Conservation (phyloP, 1,140 invertebrate genomes). For the Agraylea sexmaculata region DNA sequence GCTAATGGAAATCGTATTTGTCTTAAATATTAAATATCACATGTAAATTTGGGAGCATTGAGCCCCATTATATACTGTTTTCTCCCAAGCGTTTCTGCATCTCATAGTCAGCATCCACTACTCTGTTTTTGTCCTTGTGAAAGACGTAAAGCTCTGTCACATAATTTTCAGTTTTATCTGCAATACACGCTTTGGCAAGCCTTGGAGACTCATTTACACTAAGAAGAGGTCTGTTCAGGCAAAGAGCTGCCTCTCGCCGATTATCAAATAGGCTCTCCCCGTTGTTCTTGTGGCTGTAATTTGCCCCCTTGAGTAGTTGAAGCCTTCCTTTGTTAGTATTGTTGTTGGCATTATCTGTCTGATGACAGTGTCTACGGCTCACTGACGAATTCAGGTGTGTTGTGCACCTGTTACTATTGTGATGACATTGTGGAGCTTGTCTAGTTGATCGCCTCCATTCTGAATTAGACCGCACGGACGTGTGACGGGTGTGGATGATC, state of each 20-base stretch:
- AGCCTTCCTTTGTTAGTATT: neutral
- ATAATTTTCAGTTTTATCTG: slow-evolving; percentile 2
- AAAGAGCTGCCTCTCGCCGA: slow-evolving; percentile 3
- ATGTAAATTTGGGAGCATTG: too few species aligned
- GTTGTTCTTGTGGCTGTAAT: slow-evolving; percentile 1
- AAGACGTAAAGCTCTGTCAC: slow-evolving; percentile 12
- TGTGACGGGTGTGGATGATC: slow-evolving; percentile 13
- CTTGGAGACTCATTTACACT: neutral
- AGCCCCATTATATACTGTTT: too few species aligned
- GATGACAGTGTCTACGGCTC: neutral
- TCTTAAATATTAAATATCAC: too few species aligned
- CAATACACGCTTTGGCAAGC: neutral
- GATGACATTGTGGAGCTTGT: neutral
- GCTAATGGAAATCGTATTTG: too few species aligned
- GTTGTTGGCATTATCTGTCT: too few species aligned
- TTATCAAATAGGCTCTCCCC: too few species aligned
- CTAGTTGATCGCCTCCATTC: slow-evolving; percentile 10
- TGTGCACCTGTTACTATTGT: slow-evolving; percentile 7
- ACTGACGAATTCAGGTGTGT: neutral
- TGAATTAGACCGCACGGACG: slow-evolving; percentile 12
- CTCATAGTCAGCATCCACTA: neutral
- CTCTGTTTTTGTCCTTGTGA: slow-evolving; percentile 1
- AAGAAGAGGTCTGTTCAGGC: slow-evolving; percentile 1
- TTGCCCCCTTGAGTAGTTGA: neutral
- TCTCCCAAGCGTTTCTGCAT: too few species aligned